Percentiles rank a stretch among this genome's conserved stretches.
These are phyloP conservation scores for Apamea crenata DNA, from an alignment of 2,888 invertebrate species.

Conservation along the genomic window DNA sequence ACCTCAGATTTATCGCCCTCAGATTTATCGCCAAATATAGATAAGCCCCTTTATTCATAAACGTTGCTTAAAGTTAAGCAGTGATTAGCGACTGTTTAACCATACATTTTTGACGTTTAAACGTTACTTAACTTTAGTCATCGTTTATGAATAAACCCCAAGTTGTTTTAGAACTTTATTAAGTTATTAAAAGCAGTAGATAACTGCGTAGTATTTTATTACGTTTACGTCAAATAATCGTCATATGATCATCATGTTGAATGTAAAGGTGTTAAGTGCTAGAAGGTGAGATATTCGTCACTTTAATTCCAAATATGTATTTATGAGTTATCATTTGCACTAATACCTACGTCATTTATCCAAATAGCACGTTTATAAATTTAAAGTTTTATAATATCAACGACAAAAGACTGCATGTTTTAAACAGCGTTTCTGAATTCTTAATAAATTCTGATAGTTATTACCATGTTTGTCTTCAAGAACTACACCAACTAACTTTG, in stretches of 20 bases:
- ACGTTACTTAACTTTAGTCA: too few relatives aligned
- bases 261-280: neutral
- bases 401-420: neutral
- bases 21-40: too few relatives aligned
- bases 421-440: neutral
- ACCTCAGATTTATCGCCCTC: too few relatives aligned
- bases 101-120: too few relatives aligned
- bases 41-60: too few relatives aligned
- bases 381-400: neutral
- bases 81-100: too few relatives aligned
- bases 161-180: neutral
- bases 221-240: neutral
- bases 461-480: neutral
- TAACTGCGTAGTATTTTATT: neutral
- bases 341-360: neutral
- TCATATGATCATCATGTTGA: neutral
- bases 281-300: slow-evolving; percentile 21
- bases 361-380: neutral
- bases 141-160: too few relatives aligned
- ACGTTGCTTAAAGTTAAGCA: too few relatives aligned
- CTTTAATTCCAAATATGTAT: slow-evolving; percentile 4
- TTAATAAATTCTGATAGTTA: neutral
- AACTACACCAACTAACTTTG: neutral
- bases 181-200: neutral
- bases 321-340: neutral